Base-by-base conservation (phyloP, 2,888 invertebrate species). In the Heliconius erato region DNA sequence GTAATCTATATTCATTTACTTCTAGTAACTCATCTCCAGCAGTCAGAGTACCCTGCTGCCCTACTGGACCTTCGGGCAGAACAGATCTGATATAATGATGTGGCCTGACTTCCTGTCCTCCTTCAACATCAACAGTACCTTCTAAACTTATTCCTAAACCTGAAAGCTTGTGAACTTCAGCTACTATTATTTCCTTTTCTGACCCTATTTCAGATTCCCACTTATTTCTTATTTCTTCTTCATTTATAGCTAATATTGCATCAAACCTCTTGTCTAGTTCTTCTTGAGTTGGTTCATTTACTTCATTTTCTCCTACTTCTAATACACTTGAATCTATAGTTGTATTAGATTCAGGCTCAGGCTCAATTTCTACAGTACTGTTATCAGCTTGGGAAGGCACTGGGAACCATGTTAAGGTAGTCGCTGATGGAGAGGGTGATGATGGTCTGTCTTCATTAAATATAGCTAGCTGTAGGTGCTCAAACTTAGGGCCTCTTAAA, bases 81-180 rank as follows among this genome's bases (percentile, higher is more conserved):
- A 99, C 99, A 59, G 99, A 99, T 87, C 99, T 97, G 89, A 99
- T 99, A 91, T 99, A 99, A 95, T 99, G 99, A 95, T 99, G 99
- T n/a, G 99, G 99, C 87, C 99, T 97, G 68, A 99, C 97, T 96
- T 99, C 99, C 87, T 98, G 97, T 4, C 99, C 99, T 88, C 98
- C 98, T 95, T 99, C 99, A 40, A 99, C 99, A 91, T 99, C 99
- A 23, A 99, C 99, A 0, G 99, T 99, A 59, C 99, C 99, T 95
- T 99, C 99, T 85, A 99, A 96, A 92, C 99, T 99, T 89, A 99
- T 99, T 9, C 99, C 99, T 85, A 99, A 97, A 79, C 99, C 99
- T 89, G 98, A 98, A 89, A 99, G 97, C 96, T 99, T 99, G 89
- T 97, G 98, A 87, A 99, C 96, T 95, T 99, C 99, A 83, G 99